Evolutionary conservation across 1,140 invertebrate genomes (phyloP), one percentile per base, ranked within the genome.

Genomic region (Lerema accius): DNA sequence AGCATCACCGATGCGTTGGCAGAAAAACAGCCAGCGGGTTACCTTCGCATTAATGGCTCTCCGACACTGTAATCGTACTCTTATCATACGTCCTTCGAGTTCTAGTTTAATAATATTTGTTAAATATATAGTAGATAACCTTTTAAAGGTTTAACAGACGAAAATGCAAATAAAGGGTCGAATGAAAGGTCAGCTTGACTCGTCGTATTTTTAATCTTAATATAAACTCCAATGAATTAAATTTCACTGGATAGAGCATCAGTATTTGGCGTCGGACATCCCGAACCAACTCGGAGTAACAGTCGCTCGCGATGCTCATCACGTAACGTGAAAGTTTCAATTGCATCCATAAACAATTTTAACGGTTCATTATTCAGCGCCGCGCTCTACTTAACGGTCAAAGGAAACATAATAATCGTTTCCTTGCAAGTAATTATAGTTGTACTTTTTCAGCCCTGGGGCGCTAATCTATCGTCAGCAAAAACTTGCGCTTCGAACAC

Each of bases 291-390:
- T 15, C 13, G 1, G 51, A 26, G 13, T 19, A 40, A 2, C 40
- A 14, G 16, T 26, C 39, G 51, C 37, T 15, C 28, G 42, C n/a
- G 14, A 46, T 58, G 40, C 40, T 11, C 28, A 11, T 58, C 55
- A 58, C 55, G 55, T 58, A 46, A 58, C 55, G 55, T 42, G 55
- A 58, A 58, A 58, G 42, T 58, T 58, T 58, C 26, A 46, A 58
- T 35, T 46, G 55, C 32, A 58, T 58, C 42, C 28, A 58, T 58
- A 58, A 58, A 58, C 26, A 58, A 58, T 46, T 46, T 58, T 46
- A 58, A 46, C 55, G 55, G 55, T 58, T 45, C 42, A 58, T 58
- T 58, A 58, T 58, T 45, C 42, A 58, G 3, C 42, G 40, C 55
- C 16, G 5, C 43, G 55, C 55, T 58, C 55, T 37, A 46, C 45